Conservation (phyloP, 1,140 invertebrate species). For the Argopecten irradians region DNA sequence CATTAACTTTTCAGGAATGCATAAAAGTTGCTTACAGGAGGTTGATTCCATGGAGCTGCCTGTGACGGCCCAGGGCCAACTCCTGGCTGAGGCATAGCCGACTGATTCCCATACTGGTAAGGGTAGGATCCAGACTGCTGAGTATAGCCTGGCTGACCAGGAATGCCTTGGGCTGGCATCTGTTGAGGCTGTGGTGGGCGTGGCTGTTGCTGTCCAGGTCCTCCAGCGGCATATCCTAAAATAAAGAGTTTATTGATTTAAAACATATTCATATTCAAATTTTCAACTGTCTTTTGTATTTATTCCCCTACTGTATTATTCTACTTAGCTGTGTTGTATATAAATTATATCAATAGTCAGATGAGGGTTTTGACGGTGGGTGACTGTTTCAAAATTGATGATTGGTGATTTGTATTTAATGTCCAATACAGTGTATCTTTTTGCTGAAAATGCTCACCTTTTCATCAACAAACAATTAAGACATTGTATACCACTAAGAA, state of each 20-base stretch:
- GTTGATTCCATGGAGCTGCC: conserved; percentile 27
- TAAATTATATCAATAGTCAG: too few relatives aligned
- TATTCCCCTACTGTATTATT: too few relatives aligned
- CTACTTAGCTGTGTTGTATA: too few relatives aligned
- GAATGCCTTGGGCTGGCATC: conserved; percentile 1
- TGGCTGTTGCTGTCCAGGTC: conserved; percentile 25
- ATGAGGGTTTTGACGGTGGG: too few relatives aligned
- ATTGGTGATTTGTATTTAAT: too few relatives aligned
- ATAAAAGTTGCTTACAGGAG: conserved; percentile 28
- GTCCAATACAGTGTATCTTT: too few relatives aligned
- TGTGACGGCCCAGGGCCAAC: not conserved
- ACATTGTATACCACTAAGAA: too few relatives aligned
- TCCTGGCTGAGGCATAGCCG: conserved; percentile 34
- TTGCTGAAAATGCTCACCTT: too few relatives aligned
- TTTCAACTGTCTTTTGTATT: too few relatives aligned
- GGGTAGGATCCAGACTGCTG: conserved; percentile 15
- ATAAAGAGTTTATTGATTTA: not conserved
- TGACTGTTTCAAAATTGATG: too few relatives aligned
- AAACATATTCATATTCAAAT: too few relatives aligned
- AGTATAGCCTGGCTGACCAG: conserved; percentile 9
- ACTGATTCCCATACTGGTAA: conserved; percentile 35
- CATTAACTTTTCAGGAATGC: not conserved
- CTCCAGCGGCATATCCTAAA: not conserved
- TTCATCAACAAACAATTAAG: too few relatives aligned
- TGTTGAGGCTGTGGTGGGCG: conserved; percentile 2